A percentile compares a stretch with the other conserved stretches of the same genome.
Conservation (phyloP, 2,888 invertebrate species). For the Eupsilia transversa region DNA sequence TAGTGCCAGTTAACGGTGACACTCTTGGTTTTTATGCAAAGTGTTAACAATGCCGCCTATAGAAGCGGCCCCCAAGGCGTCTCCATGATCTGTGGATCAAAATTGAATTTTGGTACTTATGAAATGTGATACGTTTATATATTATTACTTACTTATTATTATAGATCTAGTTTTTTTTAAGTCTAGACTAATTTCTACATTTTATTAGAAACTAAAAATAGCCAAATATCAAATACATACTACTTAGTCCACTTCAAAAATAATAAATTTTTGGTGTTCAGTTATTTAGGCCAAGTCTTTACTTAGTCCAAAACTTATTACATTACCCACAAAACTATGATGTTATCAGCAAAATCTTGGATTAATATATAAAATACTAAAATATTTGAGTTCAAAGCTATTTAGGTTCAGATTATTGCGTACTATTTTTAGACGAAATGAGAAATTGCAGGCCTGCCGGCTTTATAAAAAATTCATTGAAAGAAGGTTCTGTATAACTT, state of each 20-base stretch:
- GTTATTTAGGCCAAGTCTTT: constrained; percentile 7
- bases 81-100: neutral
- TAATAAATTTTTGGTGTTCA: neutral
- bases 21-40: neutral
- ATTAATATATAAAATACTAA: neutral
- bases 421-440: neutral
- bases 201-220: constrained; percentile 19
- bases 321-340: neutral
- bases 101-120: neutral
- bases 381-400: neutral
- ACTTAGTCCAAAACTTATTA: neutral
- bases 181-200: neutral
- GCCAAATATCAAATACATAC: neutral
- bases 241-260: neutral
- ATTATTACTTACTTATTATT: too few species aligned
- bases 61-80: too few species aligned
- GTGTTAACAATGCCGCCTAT: too few species aligned
- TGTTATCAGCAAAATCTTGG: neutral
- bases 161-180: neutral
- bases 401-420: constrained; percentile 2
- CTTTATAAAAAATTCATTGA: neutral
- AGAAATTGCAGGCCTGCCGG: neutral
- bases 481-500: neutral
- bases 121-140: neutral
- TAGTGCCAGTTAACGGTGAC: neutral